Percentiles rank a stretch among this genome's conserved stretches.
Conservation (phyloP, 2,113 vertebrate genomes). For the Rhinopomastus cyanomelas region DNA sequence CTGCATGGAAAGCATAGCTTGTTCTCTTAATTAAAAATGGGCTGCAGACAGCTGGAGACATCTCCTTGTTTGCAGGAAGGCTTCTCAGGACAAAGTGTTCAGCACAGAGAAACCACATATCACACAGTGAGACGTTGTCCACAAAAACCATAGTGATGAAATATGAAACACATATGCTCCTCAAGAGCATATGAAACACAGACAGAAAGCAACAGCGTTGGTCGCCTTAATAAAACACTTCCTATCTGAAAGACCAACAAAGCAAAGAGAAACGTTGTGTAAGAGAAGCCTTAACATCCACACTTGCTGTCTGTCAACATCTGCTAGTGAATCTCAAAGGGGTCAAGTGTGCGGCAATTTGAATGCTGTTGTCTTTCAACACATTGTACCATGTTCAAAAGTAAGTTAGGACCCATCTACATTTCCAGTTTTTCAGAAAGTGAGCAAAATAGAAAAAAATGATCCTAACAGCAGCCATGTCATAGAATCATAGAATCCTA, state of each 20-base stretch:
- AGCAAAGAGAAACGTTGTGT: constrained; percentile 21
- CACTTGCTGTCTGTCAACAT: constrained; percentile 3
- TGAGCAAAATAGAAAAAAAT: background rate
- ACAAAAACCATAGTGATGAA: background rate
- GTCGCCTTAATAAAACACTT: background rate
- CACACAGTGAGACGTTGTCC: background rate
- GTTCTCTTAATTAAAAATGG: background rate
- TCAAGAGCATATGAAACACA: background rate
- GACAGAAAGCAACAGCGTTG: background rate
- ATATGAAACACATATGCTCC: background rate
- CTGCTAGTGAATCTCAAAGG: background rate
- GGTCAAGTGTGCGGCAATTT: background rate
- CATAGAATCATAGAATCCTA: no score
- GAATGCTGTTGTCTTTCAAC: background rate
- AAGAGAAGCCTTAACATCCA: background rate
- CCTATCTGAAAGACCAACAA: constrained; percentile 14
- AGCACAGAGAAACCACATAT: background rate
- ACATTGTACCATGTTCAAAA: background rate
- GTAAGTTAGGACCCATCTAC: background rate
- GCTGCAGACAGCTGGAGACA: background rate
- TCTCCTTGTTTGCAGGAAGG: background rate
- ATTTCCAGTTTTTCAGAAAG: background rate
- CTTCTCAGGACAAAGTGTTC: background rate
- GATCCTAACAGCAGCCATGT: background rate
- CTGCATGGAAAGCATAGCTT: background rate